Evolutionary conservation across 2,113 vertebrate species (phyloP), one percentile per base, ranked within the genome.

Genomic region (Dipodomys merriami): DNA sequence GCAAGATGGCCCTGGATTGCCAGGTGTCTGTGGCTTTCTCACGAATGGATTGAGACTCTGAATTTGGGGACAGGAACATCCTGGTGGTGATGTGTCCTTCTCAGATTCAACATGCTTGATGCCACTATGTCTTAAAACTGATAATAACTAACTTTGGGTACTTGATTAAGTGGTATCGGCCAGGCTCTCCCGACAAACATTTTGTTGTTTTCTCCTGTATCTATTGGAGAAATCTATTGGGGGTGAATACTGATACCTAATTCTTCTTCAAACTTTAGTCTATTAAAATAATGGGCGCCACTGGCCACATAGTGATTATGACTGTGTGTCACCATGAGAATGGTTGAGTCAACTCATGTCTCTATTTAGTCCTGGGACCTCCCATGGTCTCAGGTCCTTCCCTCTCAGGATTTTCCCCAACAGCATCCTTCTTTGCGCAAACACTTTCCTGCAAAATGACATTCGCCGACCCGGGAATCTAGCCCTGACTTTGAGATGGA

Each of bases 291-390:
- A 57, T 23, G 62, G 64, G 23, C 19, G 29, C 6, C 29, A 0
- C 0, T 35, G 29, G 60, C 8, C 16, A 6, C 10, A 19, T 4
- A 1, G 0, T 72, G 27, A 0, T 39, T 53, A 29, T 1, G 20
- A 29, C 33, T 8, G 0, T 6, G 25, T 2, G 6, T 68, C 57
- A 3, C 57, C 8, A 20, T 2, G 11, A 11, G 7, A 20, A 25
- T 60, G 11, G 15, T 83, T 84, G 20, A 22, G 23, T 25, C n/a
- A 20, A n/a, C 67, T 44, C 11, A 1, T 3, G 73, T 68, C 39
- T 91, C 71, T 19, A 1, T 25, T 29, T 27, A 13, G 30, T 65
- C 19, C 22, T 44, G 20, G 16, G 22, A 27, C 49, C 20, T 57
- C 33, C 76, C 35, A 23, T 9, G 1, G 25, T 29, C 44, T 86